Percentiles rank a stretch among this genome's conserved stretches.
Evolutionary conservation across 2,888 invertebrate species (phyloP).

Genomic region (Heteromyza rotundicornis): DNA sequence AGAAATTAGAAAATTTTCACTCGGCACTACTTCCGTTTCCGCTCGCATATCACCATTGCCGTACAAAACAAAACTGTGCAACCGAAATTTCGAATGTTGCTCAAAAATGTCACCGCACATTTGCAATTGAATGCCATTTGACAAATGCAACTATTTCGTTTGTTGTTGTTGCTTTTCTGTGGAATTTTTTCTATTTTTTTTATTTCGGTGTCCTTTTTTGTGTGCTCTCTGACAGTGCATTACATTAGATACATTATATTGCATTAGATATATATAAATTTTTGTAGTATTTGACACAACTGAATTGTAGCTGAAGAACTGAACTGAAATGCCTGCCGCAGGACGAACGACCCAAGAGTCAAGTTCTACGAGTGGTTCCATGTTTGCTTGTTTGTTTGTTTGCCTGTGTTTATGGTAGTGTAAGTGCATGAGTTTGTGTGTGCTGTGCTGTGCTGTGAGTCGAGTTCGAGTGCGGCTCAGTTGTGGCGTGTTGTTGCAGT

Average conservation of each 20-base stretch:
- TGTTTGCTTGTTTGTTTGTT: not conserved
- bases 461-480: slow-evolving; percentile 4
- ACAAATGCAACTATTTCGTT: slow-evolving; percentile 4
- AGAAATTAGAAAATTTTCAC: not conserved
- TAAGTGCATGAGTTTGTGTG: not conserved
- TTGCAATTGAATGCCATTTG: slow-evolving; percentile 3
- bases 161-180: not conserved
- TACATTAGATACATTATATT: not conserved
- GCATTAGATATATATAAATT: no score
- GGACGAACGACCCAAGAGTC: slow-evolving; percentile 2
- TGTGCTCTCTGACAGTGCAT: not conserved
- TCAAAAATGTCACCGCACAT: slow-evolving; percentile 11
- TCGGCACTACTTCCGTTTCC: slow-evolving; percentile 41
- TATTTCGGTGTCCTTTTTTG: not conserved
- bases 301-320: not conserved
- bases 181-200: not conserved
- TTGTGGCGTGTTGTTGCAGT: not conserved
- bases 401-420: not conserved
- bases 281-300: not conserved
- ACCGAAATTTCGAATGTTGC: slow-evolving; percentile 15
- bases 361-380: not conserved
- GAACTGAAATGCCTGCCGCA: slow-evolving; percentile 6
- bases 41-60: slow-evolving; percentile 42
- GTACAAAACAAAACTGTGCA: slow-evolving; percentile 48
- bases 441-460: not conserved